These are phyloP conservation scores for Botia almorhae DNA, from an alignment of 2,797 vertebrate species.

Conservation along the genomic window DNA sequence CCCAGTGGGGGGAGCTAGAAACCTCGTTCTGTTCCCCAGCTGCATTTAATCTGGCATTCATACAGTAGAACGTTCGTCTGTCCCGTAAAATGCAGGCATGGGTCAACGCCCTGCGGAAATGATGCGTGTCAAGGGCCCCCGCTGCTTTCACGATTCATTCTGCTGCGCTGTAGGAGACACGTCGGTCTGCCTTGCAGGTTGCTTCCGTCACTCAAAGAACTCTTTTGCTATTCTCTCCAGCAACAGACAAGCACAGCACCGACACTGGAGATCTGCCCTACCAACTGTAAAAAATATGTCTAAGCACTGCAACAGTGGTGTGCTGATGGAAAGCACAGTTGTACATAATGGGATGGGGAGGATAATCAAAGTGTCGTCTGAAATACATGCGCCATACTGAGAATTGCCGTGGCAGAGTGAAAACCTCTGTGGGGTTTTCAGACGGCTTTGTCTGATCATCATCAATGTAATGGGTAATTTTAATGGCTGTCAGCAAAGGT, in stretches of 20 bases:
- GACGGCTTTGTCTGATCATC: slow-evolving; percentile 34
- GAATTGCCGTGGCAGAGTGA: slow-evolving; percentile 23
- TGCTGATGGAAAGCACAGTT: slow-evolving; percentile 51
- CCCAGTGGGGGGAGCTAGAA: slow-evolving; percentile 55
- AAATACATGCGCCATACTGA: slow-evolving; percentile 37
- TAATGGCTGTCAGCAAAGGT: slow-evolving; percentile 12
- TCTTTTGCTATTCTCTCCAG: slow-evolving; percentile 67
- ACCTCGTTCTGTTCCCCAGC: slow-evolving; percentile 37
- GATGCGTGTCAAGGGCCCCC: slow-evolving; percentile 59
- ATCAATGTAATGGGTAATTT: slow-evolving; percentile 11
- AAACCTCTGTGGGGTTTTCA: slow-evolving; percentile 29
- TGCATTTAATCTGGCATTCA: slow-evolving; percentile 68
- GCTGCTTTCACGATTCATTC: slow-evolving; percentile 63
- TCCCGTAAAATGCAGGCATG: slow-evolving; percentile 57
- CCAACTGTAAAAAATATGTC: slow-evolving; percentile 60
- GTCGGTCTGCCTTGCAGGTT: slow-evolving; percentile 52
- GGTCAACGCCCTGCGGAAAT: slow-evolving; percentile 71
- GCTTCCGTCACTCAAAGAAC: slow-evolving; percentile 70
- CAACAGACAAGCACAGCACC: slow-evolving; percentile 64
- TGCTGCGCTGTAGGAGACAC: slow-evolving; percentile 66
- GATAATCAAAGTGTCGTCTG: slow-evolving; percentile 48
- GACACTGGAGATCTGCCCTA: slow-evolving; percentile 60
- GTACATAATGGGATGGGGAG: slow-evolving; percentile 37
- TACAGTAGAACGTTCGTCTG: slow-evolving; percentile 63
- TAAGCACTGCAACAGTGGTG: slow-evolving; percentile 63